Base-by-base conservation (phyloP, 1,140 invertebrate genomes). In the Drosophila tani region DNA sequence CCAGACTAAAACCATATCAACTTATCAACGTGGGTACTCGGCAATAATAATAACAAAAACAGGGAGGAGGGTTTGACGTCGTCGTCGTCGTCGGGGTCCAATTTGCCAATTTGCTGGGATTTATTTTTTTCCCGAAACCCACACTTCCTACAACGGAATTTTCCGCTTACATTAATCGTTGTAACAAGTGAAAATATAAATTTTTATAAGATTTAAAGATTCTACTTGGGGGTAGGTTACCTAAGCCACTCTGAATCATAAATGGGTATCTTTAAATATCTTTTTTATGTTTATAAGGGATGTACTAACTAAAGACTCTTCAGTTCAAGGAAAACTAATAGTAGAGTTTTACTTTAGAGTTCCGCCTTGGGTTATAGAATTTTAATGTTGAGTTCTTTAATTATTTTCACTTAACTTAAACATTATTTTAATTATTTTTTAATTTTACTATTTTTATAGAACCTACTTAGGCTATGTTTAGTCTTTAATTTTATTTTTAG, bases 21-120 rank as follows among this genome's bases (percentile, higher is more conserved):
- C 49, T 43, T 69, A 66, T 69, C 66, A 65, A 19, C 62, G 29
- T 35, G 40, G 46, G 27, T 32, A 47, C 32, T 35, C 2, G 32
- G 32, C 9, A 35, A 35, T 32, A 51, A 29, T 21, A 43, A 29
- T 5, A 63, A 45, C 24, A 49, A 46, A 9, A 63, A 19, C 38
- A n/a, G 9, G 50, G 11, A 5, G 32, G 14, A 38, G 51, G 43
- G 56, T 69, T 46, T 78, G 75, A 78, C 75, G 75, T 78, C 32
- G 21, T 41, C 35, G 29, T 32, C 29, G 35, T 38, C 4, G 35
- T 38, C 35, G 35, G 12, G 9, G 35, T 15, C 70, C 70, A 75
- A 65, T 75, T 75, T 57, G 71, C 46, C 71, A 76, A 59, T 77
- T 77, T 60, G 63, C 49, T 41, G 51, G 12, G 29, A 73, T 62